Evolutionary conservation across 2,888 invertebrate species (phyloP).

Genomic region (Aphodius granarius): DNA sequence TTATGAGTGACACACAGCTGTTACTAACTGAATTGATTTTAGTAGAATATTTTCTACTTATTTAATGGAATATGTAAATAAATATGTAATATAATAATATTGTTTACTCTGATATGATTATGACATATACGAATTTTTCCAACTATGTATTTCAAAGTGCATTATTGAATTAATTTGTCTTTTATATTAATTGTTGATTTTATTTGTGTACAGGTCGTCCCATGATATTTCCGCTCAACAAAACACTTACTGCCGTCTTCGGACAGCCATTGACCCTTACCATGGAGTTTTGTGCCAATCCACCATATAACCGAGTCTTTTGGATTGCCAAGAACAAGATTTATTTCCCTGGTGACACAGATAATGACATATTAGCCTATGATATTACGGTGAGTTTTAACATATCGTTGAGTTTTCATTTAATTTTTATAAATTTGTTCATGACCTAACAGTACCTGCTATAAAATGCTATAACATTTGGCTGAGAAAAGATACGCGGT

Average conservation of each 20-base stretch:
- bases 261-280: slow-evolving; percentile 69
- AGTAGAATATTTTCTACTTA: too few species aligned
- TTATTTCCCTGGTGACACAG: slow-evolving; percentile 58
- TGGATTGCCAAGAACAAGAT: slow-evolving; percentile 64
- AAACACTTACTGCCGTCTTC: slow-evolving; percentile 68
- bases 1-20: neutral
- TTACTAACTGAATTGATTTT: neutral
- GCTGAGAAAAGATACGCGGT: too few species aligned
- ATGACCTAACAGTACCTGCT: too few species aligned
- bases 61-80: too few species aligned
- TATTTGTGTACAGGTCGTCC: slow-evolving; percentile 60
- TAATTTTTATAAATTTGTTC: too few species aligned
- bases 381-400: slow-evolving; percentile 55
- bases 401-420: too few species aligned
- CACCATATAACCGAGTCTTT: slow-evolving; percentile 63
- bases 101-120: too few species aligned
- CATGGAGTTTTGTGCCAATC: slow-evolving; percentile 79
- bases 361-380: slow-evolving; percentile 57
- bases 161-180: too few species aligned
- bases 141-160: too few species aligned
- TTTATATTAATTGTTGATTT: neutral
- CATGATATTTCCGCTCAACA: slow-evolving; percentile 65
- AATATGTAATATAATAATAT: too few species aligned
- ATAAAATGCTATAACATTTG: too few species aligned
- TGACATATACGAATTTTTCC: too few species aligned